Evolutionary conservation across 2,888 invertebrate genomes (phyloP).

Genomic region (Temnothorax unifasciatus): DNA sequence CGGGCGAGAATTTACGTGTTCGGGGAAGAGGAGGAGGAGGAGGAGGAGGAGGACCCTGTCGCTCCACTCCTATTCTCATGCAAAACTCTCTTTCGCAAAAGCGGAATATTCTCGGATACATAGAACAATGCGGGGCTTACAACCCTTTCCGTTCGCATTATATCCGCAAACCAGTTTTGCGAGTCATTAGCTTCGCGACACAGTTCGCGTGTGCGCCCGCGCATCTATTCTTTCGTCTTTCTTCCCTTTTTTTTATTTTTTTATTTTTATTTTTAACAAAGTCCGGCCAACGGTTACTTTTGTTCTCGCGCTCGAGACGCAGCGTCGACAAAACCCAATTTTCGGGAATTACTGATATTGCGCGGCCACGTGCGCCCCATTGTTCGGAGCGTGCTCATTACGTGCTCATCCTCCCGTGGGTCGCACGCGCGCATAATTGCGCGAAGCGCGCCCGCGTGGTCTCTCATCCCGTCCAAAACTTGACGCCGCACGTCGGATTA

Average conservation of each 20-base stretch:
- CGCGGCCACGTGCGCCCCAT: slow-evolving; percentile 71
- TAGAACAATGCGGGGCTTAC: slow-evolving; percentile 60
- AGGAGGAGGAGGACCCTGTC: background rate
- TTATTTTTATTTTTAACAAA: slow-evolving; percentile 9
- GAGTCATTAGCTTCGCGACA: slow-evolving; percentile 71
- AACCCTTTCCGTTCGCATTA: slow-evolving; percentile 64
- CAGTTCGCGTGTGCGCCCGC: slow-evolving; percentile 33
- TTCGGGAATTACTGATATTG: slow-evolving; percentile 64
- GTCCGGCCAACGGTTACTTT: slow-evolving; percentile 43
- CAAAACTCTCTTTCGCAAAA: slow-evolving; percentile 70
- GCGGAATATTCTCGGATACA: slow-evolving; percentile 41
- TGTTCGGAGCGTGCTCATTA: slow-evolving; percentile 61
- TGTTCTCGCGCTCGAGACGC: slow-evolving; percentile 2
- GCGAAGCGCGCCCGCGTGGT: slow-evolving; percentile 18
- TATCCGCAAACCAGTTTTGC: slow-evolving; percentile 75
- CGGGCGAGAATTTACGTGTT: slow-evolving; percentile 24
- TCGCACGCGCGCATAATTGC: slow-evolving; percentile 46
- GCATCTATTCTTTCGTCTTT: background rate
- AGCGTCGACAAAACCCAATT: slow-evolving; percentile 61
- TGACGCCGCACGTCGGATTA: slow-evolving; percentile 13
- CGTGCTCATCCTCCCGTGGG: slow-evolving; percentile 22
- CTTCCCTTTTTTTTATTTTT: background rate
- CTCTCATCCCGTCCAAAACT: slow-evolving; percentile 33
- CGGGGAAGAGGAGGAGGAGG: background rate
- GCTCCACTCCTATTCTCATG: slow-evolving; percentile 73